Evolutionary conservation across 1,140 invertebrate genomes (phyloP), one percentile per base, ranked within the genome.

Genomic region (Caenorhabditis brenneri): DNA sequence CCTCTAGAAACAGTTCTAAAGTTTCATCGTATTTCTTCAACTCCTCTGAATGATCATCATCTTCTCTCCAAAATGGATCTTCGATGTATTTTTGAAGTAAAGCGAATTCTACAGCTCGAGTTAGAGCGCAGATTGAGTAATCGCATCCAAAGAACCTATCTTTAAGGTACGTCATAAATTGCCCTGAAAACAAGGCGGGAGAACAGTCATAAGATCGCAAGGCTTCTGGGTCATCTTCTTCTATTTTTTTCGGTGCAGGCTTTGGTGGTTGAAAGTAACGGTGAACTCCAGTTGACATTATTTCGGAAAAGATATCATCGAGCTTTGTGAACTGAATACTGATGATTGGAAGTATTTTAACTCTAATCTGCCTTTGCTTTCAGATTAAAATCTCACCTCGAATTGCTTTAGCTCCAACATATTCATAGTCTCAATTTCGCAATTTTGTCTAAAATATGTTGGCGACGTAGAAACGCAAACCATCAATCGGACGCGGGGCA

Each of bases 351-450:
- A 55, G 22, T 27, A 12, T 24, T 55, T 55, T 0, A 24, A 55
- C 10, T 9, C 49, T 16, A 51, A 51, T 5, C 1, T 51, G 16
- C n/a, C 10, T 51, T 1, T 7, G 1, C n/a, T 51, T 51, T 51
- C 49, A n/a, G 6, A 65, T 1, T 19, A 0, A 24, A 27, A 9
- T 1, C 29, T 22, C 33, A 74, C 65, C 36, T 42, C 42, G 12
- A 74, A 74, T 10, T 74, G n/a, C 36, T 39, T 74, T 15, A 74
- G 24, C 24, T 74, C 65, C 36, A 74, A 19, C 65, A 74, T 42
- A 74, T 74, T 74, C n/a, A 46, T 42, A 7, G 65, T 74, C 36
- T 42, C 65, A n/a, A 74, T n/a, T 46, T 42, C 36, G n/a, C n/a
- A 46, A 74, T 74, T 74, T 24, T 74, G 65, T 31, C 19, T 74